Evolutionary conservation across 2,888 invertebrate genomes (phyloP), one percentile per base, ranked within the genome.

Genomic region (Isotomurus palustris): DNA sequence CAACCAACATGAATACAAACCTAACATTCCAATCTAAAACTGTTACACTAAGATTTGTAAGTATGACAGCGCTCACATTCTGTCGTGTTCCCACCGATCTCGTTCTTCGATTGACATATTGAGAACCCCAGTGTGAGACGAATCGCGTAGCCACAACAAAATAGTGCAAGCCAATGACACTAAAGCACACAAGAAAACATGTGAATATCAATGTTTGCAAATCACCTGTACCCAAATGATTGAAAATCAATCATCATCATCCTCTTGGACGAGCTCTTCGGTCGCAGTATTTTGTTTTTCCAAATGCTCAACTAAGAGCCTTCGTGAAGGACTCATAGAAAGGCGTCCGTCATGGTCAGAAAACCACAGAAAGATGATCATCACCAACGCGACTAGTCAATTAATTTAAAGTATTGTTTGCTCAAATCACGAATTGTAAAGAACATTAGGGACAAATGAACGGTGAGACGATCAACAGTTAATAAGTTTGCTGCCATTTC

Each of bases 111-210:
- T 84, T 32, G 86, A 82, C 84, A 89, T 82, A 73, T 89, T 88
- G 2, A 90, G 78, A 66, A 83, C 79, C 60, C 87, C 87, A 81
- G 62, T 80, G 50, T 76, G 81, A 45, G 81, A 80, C n/a, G 81
- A 79, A 73, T 91, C 87, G 62, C 84, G 76, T 27, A 87, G 79
- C 81, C 86, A 88, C 66, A 92, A 84, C 14, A 84, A 76, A 47
- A 86, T 78, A 14, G 85, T 84, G n/a, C 85, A 82, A 66, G 87
- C 76, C 55, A 91, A 75, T 1, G 91, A 83, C 73, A 88, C 88
- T 87, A 72, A 68, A 75, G 66, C 62, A 71, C 58, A 60, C 57
- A 58, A 35, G 35, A 55, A 49, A 54, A 56, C 24, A 43, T 22
- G 53, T 40, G 54, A 56, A 62, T 58, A 64, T 58, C 59, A 53